Percentiles rank a stretch among this genome's conserved stretches.
Conservation (phyloP, 2,888 invertebrate genomes). For the Cotesia congregata region DNA sequence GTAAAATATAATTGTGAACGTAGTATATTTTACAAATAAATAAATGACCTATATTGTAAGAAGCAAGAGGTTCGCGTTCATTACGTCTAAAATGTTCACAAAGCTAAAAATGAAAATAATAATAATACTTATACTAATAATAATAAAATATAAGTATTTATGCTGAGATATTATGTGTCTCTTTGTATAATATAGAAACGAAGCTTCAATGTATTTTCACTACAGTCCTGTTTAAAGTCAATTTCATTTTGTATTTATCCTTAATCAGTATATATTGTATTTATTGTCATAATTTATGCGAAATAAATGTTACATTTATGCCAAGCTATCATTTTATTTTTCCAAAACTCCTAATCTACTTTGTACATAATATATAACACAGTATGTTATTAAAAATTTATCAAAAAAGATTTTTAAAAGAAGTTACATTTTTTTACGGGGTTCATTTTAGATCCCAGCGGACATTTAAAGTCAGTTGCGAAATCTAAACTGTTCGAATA, state of each 20-base stretch:
- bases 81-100: not conserved
- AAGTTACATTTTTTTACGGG: not conserved
- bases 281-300: slow-evolving; percentile 68
- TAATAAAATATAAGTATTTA: slow-evolving; percentile 17
- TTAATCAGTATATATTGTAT: slow-evolving; percentile 64
- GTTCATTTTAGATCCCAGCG: not conserved
- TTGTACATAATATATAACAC: not conserved
- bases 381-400: no score
- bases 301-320: slow-evolving; percentile 70
- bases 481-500: not conserved
- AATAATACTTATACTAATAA: not conserved
- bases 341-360: not conserved
- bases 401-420: not conserved
- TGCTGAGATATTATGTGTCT: slow-evolving; percentile 20
- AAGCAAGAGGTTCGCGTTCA: not conserved
- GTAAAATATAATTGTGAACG: slow-evolving; percentile 1
- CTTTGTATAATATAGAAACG: slow-evolving; percentile 25
- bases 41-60: not conserved
- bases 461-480: not conserved
- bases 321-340: slow-evolving; percentile 47
- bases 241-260: slow-evolving; percentile 70
- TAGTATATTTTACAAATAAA: not conserved
- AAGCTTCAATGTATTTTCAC: slow-evolving; percentile 69
- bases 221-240: slow-evolving; percentile 69
- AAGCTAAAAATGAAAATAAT: not conserved